Percentiles rank a stretch among this genome's conserved stretches.
These are phyloP conservation scores for Steinernema khuongi DNA, from an alignment of 1,140 invertebrate genomes.

Conservation along the genomic window DNA sequence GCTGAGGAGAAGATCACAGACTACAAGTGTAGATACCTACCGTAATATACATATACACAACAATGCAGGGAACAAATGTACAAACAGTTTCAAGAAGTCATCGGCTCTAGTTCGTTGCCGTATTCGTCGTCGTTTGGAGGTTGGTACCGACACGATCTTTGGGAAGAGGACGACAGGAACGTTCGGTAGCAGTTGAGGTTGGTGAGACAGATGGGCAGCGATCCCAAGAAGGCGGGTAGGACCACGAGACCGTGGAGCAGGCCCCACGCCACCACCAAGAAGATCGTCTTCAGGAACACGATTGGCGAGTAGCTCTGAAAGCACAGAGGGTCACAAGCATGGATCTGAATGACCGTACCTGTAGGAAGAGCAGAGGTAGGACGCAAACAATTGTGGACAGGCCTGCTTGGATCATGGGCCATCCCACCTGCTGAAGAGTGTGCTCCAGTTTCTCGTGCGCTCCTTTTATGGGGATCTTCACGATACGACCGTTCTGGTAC, in stretches of 20 bases:
- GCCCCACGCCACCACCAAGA: slow-evolving; percentile 59
- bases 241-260: slow-evolving; percentile 60
- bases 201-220: slow-evolving; percentile 43
- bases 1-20: background rate
- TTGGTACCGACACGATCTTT: slow-evolving; percentile 29
- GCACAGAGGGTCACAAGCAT: slow-evolving; percentile 18
- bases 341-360: slow-evolving; percentile 67
- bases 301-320: slow-evolving; percentile 67
- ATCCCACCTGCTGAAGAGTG: slow-evolving; percentile 70
- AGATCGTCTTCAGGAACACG: slow-evolving; percentile 61
- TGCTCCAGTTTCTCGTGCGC: slow-evolving; percentile 48
- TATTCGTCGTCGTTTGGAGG: slow-evolving; percentile 9
- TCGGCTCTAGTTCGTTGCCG: background rate
- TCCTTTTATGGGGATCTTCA: slow-evolving; percentile 47
- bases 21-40: background rate
- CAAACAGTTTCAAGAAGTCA: background rate
- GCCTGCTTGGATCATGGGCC: slow-evolving; percentile 81
- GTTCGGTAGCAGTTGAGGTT: slow-evolving; percentile 37
- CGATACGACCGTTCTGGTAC: slow-evolving; percentile 32
- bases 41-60: background rate
- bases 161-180: slow-evolving; percentile 35
- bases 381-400: slow-evolving; percentile 85
- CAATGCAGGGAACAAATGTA: background rate
- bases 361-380: slow-evolving; percentile 74
- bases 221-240: slow-evolving; percentile 60